Evolutionary conservation across 2,888 invertebrate species (phyloP).

Genomic region (Chromoteleia sp.): DNA sequence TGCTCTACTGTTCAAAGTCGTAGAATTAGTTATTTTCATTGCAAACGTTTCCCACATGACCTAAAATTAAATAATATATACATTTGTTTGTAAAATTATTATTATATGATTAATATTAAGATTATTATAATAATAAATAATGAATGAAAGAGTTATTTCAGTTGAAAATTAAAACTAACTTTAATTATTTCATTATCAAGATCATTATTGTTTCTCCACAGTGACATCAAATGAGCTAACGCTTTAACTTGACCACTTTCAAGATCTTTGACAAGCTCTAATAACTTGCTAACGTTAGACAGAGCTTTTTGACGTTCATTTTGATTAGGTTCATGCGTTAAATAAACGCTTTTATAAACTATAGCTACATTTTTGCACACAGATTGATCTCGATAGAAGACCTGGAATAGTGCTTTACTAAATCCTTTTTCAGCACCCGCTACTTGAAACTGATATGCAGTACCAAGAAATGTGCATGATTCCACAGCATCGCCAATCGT

Average conservation of each 20-base stretch:
- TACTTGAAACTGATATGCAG: constrained; percentile 92
- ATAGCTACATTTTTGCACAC: constrained; percentile 79
- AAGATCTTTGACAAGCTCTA: constrained; percentile 77
- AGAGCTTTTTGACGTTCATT: constrained; percentile 77
- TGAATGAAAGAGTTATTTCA: too few relatives aligned
- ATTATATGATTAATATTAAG: too few relatives aligned
- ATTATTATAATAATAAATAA: too few relatives aligned
- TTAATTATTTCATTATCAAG: constrained; percentile 77
- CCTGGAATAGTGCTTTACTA: constrained; percentile 80
- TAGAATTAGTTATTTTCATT: constrained; percentile 89
- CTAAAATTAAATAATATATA: constrained; percentile 81
- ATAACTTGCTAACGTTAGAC: constrained; percentile 75
- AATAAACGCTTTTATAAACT: constrained; percentile 80
- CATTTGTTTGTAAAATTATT: background rate
- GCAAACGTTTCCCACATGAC: constrained; percentile 94
- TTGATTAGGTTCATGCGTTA: constrained; percentile 72
- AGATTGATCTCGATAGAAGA: constrained; percentile 80
- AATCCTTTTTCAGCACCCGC: constrained; percentile 89
- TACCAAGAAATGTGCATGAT: constrained; percentile 94
- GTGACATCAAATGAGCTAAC: constrained; percentile 71
- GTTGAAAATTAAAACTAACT: constrained; percentile 67
- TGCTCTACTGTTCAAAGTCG: constrained; percentile 89
- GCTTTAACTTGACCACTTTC: constrained; percentile 79
- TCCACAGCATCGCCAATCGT: constrained; percentile 93
- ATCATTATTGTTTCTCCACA: constrained; percentile 78